Percentiles rank a stretch among this genome's conserved stretches.
Evolutionary conservation across 2,797 vertebrate species (phyloP).

Genomic region (Oreortyx pictus): DNA sequence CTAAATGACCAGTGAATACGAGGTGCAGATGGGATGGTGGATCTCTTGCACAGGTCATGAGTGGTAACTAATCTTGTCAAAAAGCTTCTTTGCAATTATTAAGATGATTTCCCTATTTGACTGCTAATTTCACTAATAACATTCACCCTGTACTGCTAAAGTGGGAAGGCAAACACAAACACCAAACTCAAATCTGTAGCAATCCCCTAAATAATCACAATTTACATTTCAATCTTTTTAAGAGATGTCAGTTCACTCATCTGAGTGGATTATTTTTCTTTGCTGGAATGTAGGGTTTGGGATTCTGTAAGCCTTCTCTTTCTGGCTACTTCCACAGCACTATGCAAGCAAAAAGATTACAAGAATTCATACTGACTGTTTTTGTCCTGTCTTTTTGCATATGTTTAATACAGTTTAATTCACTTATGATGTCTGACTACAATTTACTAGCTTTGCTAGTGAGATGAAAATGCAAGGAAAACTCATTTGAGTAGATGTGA

Average conservation of each 20-base stretch:
- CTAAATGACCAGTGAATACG: not conserved
- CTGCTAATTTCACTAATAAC: not conserved
- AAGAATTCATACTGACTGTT: not conserved
- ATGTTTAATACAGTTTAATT: not conserved
- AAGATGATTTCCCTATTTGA: not conserved
- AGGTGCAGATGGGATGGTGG: not conserved
- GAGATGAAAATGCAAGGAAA: not conserved
- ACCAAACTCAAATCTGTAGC: not conserved
- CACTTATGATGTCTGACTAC: not conserved
- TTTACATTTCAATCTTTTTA: not conserved
- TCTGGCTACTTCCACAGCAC: not conserved
- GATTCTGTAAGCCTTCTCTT: not conserved
- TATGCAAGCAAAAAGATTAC: not conserved
- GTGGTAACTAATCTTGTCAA: not conserved
- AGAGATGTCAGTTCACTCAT: not conserved
- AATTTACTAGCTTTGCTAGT: not conserved
- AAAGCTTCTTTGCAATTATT: not conserved
- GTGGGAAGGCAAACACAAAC: not conserved
- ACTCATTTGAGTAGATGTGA: not conserved
- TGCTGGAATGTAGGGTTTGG: not conserved
- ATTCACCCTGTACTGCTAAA: not conserved
- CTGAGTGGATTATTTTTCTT: not conserved
- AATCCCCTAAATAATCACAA: not conserved
- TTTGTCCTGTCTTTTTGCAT: not conserved
- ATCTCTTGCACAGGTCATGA: not conserved